Evolutionary conservation across 2,888 invertebrate species (phyloP).

Genomic region (Morpho helenor): DNA sequence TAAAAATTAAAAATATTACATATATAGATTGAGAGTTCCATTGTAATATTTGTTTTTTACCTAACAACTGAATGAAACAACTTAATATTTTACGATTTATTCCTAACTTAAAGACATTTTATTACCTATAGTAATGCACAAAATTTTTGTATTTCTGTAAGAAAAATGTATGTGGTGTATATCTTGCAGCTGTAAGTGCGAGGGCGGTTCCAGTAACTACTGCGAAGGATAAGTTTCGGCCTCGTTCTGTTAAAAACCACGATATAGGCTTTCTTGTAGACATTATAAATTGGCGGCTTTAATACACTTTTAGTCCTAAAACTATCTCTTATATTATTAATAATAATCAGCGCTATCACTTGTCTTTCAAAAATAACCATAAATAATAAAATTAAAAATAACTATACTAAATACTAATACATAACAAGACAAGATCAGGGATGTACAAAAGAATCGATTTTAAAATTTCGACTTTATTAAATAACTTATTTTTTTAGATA

Average conservation of each 20-base stretch:
- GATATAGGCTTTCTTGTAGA: constrained; percentile 47
- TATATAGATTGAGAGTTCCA: background rate
- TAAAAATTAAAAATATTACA: background rate
- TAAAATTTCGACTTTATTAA: no score
- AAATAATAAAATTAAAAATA: no score
- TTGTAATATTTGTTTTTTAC: background rate
- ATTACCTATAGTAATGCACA: constrained; percentile 81
- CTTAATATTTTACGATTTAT: no score
- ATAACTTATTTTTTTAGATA: no score
- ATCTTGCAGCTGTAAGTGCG: constrained; percentile 73
- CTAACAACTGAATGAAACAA: no score
- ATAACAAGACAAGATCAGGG: no score
- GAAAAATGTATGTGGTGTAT: constrained; percentile 81
- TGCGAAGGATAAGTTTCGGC: constrained; percentile 72
- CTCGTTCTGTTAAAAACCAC: constrained; percentile 78
- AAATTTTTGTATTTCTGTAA: constrained; percentile 81
- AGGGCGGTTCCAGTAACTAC: constrained; percentile 62
- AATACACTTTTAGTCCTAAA: no score
- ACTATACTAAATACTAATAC: no score
- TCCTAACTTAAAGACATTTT: constrained; percentile 11
- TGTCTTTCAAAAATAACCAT: no score
- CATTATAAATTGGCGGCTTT: constrained; percentile 34
- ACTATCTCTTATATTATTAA: no score
- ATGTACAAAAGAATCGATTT: no score
- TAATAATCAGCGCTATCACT: no score